Percentiles rank a stretch among this genome's conserved stretches.
phyloP scores from a whole-genome alignment of 2,113 vertebrate species.

The Cephalopterus ornatus region DNA sequence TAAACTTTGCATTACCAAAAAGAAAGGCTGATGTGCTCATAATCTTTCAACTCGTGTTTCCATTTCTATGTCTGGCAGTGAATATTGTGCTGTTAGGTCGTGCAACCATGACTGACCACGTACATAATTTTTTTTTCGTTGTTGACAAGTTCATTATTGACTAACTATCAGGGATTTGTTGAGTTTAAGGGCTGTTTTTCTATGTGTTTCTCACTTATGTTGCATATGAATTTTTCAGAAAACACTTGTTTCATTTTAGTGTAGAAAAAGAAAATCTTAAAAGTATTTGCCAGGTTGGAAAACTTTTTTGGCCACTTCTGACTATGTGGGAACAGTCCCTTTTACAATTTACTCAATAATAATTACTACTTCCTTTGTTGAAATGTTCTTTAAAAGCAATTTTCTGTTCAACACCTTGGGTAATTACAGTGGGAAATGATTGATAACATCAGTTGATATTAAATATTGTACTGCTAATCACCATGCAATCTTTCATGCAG shows the following conservation, averaged over 20 bases:
- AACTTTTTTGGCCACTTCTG: background rate
- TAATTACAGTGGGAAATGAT: conserved; percentile 59
- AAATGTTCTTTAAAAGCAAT: conserved; percentile 56
- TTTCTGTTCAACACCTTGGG: conserved; percentile 46
- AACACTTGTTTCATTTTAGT: background rate
- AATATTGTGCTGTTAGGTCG: background rate
- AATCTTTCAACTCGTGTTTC: background rate
- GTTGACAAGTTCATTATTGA: background rate
- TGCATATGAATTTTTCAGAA: background rate
- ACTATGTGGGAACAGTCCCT: background rate
- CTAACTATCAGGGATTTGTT: background rate
- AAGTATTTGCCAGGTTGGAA: background rate
- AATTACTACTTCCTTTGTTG: conserved; percentile 28
- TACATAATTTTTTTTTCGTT: background rate
- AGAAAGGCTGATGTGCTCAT: fast-evolving
- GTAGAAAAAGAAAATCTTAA: background rate
- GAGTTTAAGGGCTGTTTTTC: background rate
- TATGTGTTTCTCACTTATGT: background rate
- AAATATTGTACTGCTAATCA: conserved; percentile 57
- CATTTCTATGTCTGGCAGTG: background rate
- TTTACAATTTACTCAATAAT: conserved; percentile 4
- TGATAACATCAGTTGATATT: conserved; percentile 55
- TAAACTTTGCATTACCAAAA: background rate
- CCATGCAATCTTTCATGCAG: conserved; percentile 34
- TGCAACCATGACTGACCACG: background rate